Percentiles rank a stretch among this genome's conserved stretches.
phyloP scores from a whole-genome alignment of 2,113 vertebrate genomes.

The Alosa alosa region DNA sequence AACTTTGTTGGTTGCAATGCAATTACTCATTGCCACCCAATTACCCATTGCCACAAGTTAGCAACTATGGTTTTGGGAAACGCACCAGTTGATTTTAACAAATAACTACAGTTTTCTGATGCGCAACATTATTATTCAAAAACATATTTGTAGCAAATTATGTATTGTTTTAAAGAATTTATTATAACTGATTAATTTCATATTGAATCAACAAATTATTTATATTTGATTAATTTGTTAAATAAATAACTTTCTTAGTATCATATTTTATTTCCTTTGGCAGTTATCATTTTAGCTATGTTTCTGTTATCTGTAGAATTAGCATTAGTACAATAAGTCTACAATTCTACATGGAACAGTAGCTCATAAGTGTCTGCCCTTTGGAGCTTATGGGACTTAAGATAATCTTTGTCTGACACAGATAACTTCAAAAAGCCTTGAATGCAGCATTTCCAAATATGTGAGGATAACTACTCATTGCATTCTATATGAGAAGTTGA shows the following conservation, averaged over 20 bases:
- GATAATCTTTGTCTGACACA: constrained; percentile 19
- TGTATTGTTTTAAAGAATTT: background rate
- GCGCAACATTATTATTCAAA: too few relatives aligned
- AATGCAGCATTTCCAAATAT: background rate
- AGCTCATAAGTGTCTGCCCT: background rate
- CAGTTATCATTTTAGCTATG: background rate
- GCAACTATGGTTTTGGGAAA: too few relatives aligned
- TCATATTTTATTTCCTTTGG: background rate
- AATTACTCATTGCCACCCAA: too few relatives aligned
- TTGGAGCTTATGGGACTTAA: constrained; percentile 5
- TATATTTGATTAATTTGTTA: background rate
- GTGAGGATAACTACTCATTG: background rate
- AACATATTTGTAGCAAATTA: background rate
- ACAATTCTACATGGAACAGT: background rate
- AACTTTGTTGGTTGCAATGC: too few relatives aligned
- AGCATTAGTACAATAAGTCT: background rate
- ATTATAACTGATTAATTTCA: background rate
- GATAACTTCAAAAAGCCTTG: background rate
- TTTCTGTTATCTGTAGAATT: background rate
- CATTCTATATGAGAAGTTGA: background rate
- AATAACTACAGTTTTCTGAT: too few relatives aligned
- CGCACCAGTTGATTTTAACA: too few relatives aligned
- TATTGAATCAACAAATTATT: background rate
- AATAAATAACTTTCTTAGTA: background rate
- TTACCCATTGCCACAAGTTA: too few relatives aligned